Conservation (phyloP, 2,797 vertebrate species). For the Rhodeus uyekii region DNA sequence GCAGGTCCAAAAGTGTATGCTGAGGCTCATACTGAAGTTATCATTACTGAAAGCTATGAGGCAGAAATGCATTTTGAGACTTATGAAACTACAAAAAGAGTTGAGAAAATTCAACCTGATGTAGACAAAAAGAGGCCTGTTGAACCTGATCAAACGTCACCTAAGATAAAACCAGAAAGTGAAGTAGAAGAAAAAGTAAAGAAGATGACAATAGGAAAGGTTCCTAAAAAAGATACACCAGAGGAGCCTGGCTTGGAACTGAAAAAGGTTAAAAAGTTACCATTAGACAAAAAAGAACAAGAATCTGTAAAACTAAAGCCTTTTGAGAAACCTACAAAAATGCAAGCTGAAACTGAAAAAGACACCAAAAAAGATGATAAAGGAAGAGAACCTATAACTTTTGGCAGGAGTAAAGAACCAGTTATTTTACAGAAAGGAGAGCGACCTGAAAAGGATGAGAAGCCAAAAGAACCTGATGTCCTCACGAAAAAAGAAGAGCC, state of each 20-base stretch:
- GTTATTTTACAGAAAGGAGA: conserved; percentile 68
- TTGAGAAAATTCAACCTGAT: conserved; percentile 57
- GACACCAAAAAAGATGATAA: conserved; percentile 63
- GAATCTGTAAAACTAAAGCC: conserved; percentile 77
- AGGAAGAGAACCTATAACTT: conserved; percentile 64
- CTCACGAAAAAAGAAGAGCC: conserved; percentile 62
- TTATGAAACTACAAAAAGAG: conserved; percentile 59
- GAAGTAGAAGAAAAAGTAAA: conserved; percentile 69
- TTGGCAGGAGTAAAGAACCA: conserved; percentile 66
- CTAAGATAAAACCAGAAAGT: conserved; percentile 62
- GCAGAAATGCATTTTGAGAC: conserved; percentile 53
- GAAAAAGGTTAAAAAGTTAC: conserved; percentile 75
- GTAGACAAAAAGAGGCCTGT: conserved; percentile 66
- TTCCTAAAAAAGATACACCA: conserved; percentile 65
- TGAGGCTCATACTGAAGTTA: conserved; percentile 67
- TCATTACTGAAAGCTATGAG: conserved; percentile 58
- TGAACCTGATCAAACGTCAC: conserved; percentile 51
- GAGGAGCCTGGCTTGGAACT: conserved; percentile 58
- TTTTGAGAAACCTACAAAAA: conserved; percentile 72
- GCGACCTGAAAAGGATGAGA: conserved; percentile 63
- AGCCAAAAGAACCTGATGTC: conserved; percentile 62
- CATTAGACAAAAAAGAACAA: conserved; percentile 67
- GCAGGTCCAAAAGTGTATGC: conserved; percentile 58
- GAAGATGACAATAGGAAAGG: conserved; percentile 67
- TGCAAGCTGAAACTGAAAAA: conserved; percentile 62